Base-by-base conservation (phyloP, 92 coral and sea anemone species). In the Desmophyllum pertusum region DNA sequence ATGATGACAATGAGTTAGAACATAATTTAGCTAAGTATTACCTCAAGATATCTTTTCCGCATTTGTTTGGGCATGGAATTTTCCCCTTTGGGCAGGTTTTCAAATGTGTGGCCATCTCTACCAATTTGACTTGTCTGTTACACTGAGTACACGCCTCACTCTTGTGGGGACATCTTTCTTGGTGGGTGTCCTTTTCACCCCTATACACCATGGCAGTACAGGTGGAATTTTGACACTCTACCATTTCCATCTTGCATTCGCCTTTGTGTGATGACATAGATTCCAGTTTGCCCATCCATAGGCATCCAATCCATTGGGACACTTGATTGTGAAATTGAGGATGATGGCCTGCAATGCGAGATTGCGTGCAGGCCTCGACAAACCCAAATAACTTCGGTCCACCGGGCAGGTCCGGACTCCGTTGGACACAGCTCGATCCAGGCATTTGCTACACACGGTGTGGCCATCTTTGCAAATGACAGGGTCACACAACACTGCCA, bases 381-480 rank as follows among this genome's bases (percentile, higher is more conserved):
- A 29, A 1, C 79, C 63, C n/a, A 75, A 8, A 75, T 21, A 75
- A 48, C 64, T n/a, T 30, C 79, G 25, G 63, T 75, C 79, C 2
- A 75, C 79, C 23, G 79, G 64, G 39, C 63, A 50, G 27, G 62
- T 75, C 14, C 79, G 10, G 41, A 23, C 48, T 48, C 79, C 41
- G 9, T 23, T 27, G 63, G 18, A 15, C 30, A 52, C 23, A 9
- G 79, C 79, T 0, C 21, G 55, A 6, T 52, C 36, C 27, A 75
- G 63, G 79, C 79, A 75, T 13, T 75, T 46, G 40, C n/a, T 21
- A 29, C 79, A 75, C 59, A 75, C n/a, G 5, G 63, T 46, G 35
- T 75, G 78, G 30, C 78, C 78, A 42, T 73, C 61, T 15, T 73
- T 73, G 61, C 78, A 73, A 17, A 46, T 59, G 6, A 73, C 78